Base-by-base conservation (phyloP, 2,797 vertebrate genomes). In the Enteromius thamalakanensis region DNA sequence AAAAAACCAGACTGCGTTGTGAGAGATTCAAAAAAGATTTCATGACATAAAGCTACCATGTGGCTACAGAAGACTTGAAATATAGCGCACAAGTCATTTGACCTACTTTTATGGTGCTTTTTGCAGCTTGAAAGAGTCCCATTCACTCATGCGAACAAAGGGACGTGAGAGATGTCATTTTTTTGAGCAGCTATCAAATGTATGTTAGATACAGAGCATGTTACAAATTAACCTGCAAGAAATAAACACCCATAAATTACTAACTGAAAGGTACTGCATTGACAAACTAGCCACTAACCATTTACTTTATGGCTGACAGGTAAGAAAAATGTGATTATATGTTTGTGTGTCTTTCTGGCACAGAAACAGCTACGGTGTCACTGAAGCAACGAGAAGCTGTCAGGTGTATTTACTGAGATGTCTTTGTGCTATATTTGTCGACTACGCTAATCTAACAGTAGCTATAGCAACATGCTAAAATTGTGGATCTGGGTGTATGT, bases 391-490 rank as follows among this genome's bases (percentile, higher is more conserved):
- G n/a, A 78, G 40, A 49, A 58, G 40, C 81, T 83, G 51, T 70
- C 49, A 58, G 47, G 26, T 77, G 81, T 81, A 49, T 76, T 82
- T 82, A 68, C 72, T 49, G 60, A 40, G 21, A 80, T 12, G 60
- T 47, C 6, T 23, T 62, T 70, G 81, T 77, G 81, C 81, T 78
- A 76, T 81, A 81, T 67, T 82, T 82, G 72, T 40, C 17, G 3
- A 51, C 32, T n/a, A 19, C 34, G 70, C 45, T 74, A 60, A 65
- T 81, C 71, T 65, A 67, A 82, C 71, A 49, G 75, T 78, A 83
- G 75, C 74, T 62, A 83, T 83, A 78, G 81, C 81, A 83, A 83
- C 81, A 21, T 45, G 49, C 65, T 78, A 77, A 83, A 77, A 83
- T 47, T 37, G 49, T 34, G 76, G 62, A 72, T 77, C 49, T 40